Base-by-base conservation (phyloP, 2,888 invertebrate genomes). In the Ypsolopha sequella region DNA sequence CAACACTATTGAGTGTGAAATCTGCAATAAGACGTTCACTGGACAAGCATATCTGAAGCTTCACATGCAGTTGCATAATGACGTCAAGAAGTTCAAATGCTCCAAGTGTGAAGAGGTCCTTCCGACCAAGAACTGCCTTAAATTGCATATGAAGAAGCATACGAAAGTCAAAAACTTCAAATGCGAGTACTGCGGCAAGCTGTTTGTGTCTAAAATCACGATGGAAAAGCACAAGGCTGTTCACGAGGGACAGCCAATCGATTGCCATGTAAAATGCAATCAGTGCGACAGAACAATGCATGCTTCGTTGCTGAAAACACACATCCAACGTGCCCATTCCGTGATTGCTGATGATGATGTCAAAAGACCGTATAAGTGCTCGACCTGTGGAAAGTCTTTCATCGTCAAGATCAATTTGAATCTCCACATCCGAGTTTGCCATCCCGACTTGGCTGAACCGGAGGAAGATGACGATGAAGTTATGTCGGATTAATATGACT, bases 151-250 rank as follows among this genome's bases (percentile, higher is more conserved):
- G 86, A 86, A 86, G 52, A 86, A 86, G 54, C 86, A 86, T 55
- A 79, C 85, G 0, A 86, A 86, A 61, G 82, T 85, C 0, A 86
- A 86, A 71, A 86, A 86, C 58, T 85, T 85, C 54, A 85, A 85
- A 58, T 86, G 86, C 44, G 86, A 86, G 52, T 77, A 71, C 47
- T 86, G 86, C 55, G 74, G 74, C 43, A 86, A 86, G 65, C 61
- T 76, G 34, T 86, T 86, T 64, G 86, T 86, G 0, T 86, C 86
- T 0, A 86, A 84, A 63, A 80, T 86, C 1, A 86, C 86, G 0
- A 86, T 86, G 86, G 86, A 86, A 55, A 84, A 84, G 52, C 86
- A 86, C 50, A 66, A 78, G 50, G 78, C 77, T 56, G 70, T 75
- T 0, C 86, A 86, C 6, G 86, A 86, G 41, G 86, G 86, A 1